A percentile compares a stretch with the other conserved stretches of the same genome.
phyloP scores from a whole-genome alignment of 2,888 invertebrate species.

The Lasioglossum marginatum region DNA sequence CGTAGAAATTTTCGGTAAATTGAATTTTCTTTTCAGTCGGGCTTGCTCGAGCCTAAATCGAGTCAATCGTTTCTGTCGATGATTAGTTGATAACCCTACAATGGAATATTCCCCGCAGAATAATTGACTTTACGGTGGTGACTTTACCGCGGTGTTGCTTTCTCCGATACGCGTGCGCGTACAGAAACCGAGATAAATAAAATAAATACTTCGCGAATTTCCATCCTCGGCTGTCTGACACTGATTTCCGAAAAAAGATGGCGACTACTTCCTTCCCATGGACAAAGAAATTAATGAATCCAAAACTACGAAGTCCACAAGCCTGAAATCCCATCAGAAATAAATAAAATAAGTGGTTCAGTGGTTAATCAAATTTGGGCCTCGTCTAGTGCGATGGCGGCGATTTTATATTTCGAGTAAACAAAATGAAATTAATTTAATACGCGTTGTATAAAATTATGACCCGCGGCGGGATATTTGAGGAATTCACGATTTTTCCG shows the following conservation, averaged over 20 bases:
- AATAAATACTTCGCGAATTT: conserved; percentile 71
- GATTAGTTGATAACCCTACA: conserved; percentile 80
- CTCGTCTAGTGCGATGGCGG: background rate
- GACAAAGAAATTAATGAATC: too few species aligned
- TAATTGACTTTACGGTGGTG: conserved; percentile 81
- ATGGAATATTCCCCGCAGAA: conserved; percentile 76
- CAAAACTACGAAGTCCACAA: background rate
- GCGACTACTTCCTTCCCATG: conserved; percentile 18
- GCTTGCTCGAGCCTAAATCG: conserved; percentile 69
- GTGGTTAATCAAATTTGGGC: background rate
- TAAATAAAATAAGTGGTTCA: background rate
- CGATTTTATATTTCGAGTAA: background rate
- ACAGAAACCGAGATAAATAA: conserved; percentile 54
- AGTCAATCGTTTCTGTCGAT: conserved; percentile 76
- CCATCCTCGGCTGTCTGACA: conserved; percentile 55
- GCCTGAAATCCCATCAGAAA: background rate
- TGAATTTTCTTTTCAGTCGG: conserved; percentile 66
- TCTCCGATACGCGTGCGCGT: conserved; percentile 59
- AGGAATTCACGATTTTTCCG: background rate
- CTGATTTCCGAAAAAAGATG: conserved; percentile 41
- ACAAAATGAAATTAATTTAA: background rate
- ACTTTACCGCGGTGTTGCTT: conserved; percentile 71
- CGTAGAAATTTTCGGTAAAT: conserved; percentile 72
- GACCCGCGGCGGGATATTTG: background rate
- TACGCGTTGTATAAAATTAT: background rate